phyloP scores from a whole-genome alignment of 2,888 invertebrate genomes.

The Chironomus tentans region DNA sequence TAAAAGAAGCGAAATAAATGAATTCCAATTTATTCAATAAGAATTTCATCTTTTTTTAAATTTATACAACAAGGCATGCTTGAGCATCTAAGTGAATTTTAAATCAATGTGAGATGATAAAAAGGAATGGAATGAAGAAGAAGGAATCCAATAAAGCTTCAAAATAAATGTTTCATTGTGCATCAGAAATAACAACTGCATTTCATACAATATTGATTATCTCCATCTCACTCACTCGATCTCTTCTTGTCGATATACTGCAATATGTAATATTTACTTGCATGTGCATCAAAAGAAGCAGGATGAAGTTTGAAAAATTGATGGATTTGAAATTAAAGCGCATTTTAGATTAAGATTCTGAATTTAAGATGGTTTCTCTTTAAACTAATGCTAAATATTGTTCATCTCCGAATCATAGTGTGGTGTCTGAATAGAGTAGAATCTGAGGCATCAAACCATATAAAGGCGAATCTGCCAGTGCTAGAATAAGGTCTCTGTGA shows the following conservation, averaged over 20 bases:
- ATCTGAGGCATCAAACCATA: too few species aligned
- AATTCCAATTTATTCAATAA: neutral
- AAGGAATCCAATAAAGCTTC: neutral
- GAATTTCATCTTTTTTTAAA: neutral
- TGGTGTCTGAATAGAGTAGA: too few species aligned
- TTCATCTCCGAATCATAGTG: too few species aligned
- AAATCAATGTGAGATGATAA: neutral
- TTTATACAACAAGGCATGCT: neutral
- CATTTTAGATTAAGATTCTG: too few species aligned
- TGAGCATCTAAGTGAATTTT: neutral
- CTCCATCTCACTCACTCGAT: neutral
- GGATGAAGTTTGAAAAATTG: too few species aligned
- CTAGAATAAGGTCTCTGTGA: too few species aligned
- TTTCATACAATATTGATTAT: neutral
- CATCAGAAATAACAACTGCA: constrained; percentile 6
- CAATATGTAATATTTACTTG: neutral
- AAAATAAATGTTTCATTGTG: constrained; percentile 7
- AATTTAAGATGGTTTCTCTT: too few species aligned
- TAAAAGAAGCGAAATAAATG: too few species aligned
- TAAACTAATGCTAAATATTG: too few species aligned
- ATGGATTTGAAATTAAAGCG: too few species aligned
- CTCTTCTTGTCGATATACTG: neutral
- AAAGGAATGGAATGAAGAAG: neutral
- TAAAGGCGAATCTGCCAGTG: too few species aligned
- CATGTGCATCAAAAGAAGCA: neutral